A percentile compares a stretch with the other conserved stretches of the same genome.
phyloP scores from a whole-genome alignment of 2,888 invertebrate genomes.

The Athrips mouffetella region DNA sequence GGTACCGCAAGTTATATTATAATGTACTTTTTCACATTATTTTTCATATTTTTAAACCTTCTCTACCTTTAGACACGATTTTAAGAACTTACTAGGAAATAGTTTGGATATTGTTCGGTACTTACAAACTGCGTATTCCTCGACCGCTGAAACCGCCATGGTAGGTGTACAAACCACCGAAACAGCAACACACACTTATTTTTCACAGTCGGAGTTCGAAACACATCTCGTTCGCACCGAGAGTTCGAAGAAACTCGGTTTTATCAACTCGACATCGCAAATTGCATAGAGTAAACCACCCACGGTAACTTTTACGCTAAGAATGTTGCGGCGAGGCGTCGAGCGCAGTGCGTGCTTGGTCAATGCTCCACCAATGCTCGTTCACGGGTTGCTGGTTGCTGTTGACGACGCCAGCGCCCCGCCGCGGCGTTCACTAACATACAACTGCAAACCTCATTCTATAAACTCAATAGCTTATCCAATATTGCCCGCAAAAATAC shows the following conservation, averaged over 20 bases:
- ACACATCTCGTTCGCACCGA: slow-evolving; percentile 57
- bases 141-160: slow-evolving; percentile 49
- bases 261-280: slow-evolving; percentile 69
- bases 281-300: slow-evolving; percentile 77
- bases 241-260: slow-evolving; percentile 45
- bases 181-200: slow-evolving; percentile 49
- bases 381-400: slow-evolving; percentile 55
- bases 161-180: slow-evolving; percentile 43
- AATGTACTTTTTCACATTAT: too few species aligned
- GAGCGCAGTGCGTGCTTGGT: slow-evolving; percentile 68
- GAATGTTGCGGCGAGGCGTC: slow-evolving; percentile 75
- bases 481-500: slow-evolving; percentile 2
- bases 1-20: too few species aligned
- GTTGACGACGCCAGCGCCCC: slow-evolving; percentile 48
- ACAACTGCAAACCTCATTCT: slow-evolving; percentile 11
- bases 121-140: slow-evolving; percentile 62
- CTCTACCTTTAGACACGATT: too few species aligned
- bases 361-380: slow-evolving; percentile 72
- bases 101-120: slow-evolving; percentile 34
- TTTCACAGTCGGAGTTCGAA: slow-evolving; percentile 53
- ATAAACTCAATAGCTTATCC: slow-evolving; percentile 6
- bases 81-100: too few species aligned
- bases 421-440: slow-evolving; percentile 34
- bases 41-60: too few species aligned
- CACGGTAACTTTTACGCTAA: slow-evolving; percentile 77